These are phyloP conservation scores for Prionace glauca DNA, from an alignment of 2,797 vertebrate genomes.

Conservation along the genomic window DNA sequence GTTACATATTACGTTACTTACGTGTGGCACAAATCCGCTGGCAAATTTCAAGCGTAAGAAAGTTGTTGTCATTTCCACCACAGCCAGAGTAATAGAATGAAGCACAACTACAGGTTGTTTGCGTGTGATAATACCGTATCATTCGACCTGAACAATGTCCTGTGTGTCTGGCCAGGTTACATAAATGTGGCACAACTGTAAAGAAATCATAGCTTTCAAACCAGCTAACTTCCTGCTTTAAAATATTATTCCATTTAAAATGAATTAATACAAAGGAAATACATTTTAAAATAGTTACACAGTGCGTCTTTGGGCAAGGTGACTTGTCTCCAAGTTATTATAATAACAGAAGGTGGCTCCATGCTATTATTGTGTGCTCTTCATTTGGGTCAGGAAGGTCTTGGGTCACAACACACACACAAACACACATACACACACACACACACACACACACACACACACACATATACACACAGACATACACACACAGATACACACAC, in stretches of 20 bases:
- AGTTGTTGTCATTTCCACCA: slow-evolving; percentile 86
- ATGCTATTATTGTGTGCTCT: too few relatives aligned
- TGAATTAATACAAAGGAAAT: neutral
- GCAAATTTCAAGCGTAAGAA: slow-evolving; percentile 64
- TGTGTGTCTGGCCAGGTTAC: slow-evolving; percentile 69
- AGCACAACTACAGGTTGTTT: slow-evolving; percentile 63
- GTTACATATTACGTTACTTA: too few relatives aligned
- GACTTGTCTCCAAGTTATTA: slow-evolving; percentile 67
- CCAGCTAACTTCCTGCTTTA: slow-evolving; percentile 48
- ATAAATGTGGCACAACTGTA: slow-evolving; percentile 68
- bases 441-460: too few relatives aligned
- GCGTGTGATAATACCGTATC: slow-evolving; percentile 77
- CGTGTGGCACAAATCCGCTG: slow-evolving; percentile 40
- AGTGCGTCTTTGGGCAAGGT: slow-evolving; percentile 73
- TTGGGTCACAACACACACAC: too few relatives aligned
- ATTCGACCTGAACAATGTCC: slow-evolving; percentile 76
- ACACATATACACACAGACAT: too few relatives aligned
- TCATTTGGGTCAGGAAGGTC: too few relatives aligned
- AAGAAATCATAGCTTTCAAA: slow-evolving; percentile 40
- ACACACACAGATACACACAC: too few relatives aligned
- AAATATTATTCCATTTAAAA: slow-evolving; percentile 38
- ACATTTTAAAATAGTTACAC: slow-evolving; percentile 42
- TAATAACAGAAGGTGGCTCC: slow-evolving; percentile 53
- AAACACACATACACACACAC: too few relatives aligned
- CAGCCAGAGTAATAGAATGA: slow-evolving; percentile 79